Evolutionary conservation across 2,113 vertebrate genomes (phyloP), one percentile per base, ranked within the genome.

Genomic region (Dissostichus mawsoni): DNA sequence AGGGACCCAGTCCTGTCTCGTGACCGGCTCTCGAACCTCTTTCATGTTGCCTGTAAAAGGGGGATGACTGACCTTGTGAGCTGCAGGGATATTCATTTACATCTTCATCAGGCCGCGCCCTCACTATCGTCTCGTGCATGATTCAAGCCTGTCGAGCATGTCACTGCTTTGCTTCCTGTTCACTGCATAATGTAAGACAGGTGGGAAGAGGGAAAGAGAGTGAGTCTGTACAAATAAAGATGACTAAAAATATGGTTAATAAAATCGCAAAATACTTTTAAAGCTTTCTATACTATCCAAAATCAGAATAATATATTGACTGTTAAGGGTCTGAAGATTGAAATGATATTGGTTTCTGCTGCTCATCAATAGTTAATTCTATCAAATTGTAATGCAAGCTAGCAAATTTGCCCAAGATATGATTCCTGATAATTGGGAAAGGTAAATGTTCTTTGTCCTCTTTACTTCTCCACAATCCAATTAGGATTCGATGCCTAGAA

Each of bases 321-420:
- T 44, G 68, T 61, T 55, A 25, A 67, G 69, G 68, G 76, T 53
- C 36, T 33, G 63, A 59, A 23, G 76, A 81, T 50, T 78, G 76
- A 76, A 76, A 82, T 33, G 17, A 81, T 82, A 81, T 77, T 81
- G 53, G 78, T 67, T 87, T 83, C 65, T 87, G 52, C 51, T 9
- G 44, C 81, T 83, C 88, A 90, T 92, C 81, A 91, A 91, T 90
- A 87, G 64, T 94, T 92, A 82, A 91, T 90, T 91, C 77, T 78
- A 57, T 83, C 57, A 78, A 80, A 86, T 80, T 78, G 65, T 89
- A 85, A 91, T 79, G 68, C 83, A 73, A 87, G 87, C 8, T 29
- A 9, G 92, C 80, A 94, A 91, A 93, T 92, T 89, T 93, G 68
- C 65, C 71, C 70, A 88, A 80, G 85, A 78, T 83, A 79, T 90